Percentiles rank a stretch among this genome's conserved stretches.
phyloP scores from a whole-genome alignment of 1,140 invertebrate genomes.

The Brachystomella parvula region DNA sequence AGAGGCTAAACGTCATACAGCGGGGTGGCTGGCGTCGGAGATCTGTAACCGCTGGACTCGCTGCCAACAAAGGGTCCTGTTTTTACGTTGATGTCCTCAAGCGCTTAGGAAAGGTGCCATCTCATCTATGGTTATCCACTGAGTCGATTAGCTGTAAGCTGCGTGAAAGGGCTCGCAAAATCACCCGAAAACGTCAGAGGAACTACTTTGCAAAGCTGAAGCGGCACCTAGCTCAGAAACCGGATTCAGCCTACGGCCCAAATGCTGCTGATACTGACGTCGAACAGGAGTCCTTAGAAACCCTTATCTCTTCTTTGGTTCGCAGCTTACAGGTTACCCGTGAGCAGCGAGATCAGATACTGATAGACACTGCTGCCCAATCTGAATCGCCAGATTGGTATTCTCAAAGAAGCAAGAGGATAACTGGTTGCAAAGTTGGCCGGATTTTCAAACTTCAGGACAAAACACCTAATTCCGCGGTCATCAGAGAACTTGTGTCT shows the following conservation, averaged over 20 bases:
- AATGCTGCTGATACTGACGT: not conserved
- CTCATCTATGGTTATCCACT: not conserved
- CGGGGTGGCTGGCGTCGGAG: slow-evolving; percentile 36
- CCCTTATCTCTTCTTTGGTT: not conserved
- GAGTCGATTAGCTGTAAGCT: not conserved
- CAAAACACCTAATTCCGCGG: not conserved
- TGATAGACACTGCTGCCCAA: not conserved
- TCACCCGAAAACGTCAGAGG: not conserved
- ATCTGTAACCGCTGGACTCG: not conserved
- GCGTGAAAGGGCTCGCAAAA: not conserved
- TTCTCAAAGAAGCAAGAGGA: not conserved
- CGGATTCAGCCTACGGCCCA: slow-evolving; percentile 11
- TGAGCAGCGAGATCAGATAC: not conserved
- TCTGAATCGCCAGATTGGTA: not conserved
- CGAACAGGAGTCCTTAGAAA: not conserved
- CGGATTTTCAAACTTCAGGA: not conserved
- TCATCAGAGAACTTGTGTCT: not conserved
- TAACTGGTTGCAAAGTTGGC: slow-evolving; percentile 6
- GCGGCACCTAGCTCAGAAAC: not conserved
- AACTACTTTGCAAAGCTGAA: not conserved
- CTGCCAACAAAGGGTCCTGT: not conserved
- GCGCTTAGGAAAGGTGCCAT: not conserved
- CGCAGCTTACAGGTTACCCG: not conserved
- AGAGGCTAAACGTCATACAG: slow-evolving; percentile 40
- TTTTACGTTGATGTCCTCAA: not conserved